Base-by-base conservation (phyloP, 2,797 vertebrate genomes). In the Bradypodion pumilum region DNA sequence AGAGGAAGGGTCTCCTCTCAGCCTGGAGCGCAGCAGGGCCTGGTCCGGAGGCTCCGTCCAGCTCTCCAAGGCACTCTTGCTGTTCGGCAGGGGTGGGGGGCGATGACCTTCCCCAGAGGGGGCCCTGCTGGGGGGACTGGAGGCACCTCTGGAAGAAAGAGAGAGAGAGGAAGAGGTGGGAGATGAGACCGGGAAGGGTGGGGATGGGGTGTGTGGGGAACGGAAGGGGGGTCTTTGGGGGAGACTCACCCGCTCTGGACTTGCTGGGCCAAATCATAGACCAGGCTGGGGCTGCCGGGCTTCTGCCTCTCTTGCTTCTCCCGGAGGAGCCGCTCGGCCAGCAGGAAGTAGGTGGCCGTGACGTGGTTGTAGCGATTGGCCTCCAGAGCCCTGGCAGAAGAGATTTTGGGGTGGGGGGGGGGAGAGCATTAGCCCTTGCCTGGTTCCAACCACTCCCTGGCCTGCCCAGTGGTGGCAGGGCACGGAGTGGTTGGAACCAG, bases 311-410 rank as follows among this genome's bases (percentile, higher is more conserved):
- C 94, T 86, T 93, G 95, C 78, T 96, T 96, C 89, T 96, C 95
- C 70, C 95, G 87, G 52, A 96, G 93, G 87, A 96, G 94, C 82
- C 95, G 92, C 89, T 97, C 96, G 0, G 95, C 96, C 89, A 97
- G 93, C 86, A 97, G 93, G 88, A 95, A 97, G 85, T 96, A 97
- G 0, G 96, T 97, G 88, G 96, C 96, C 0, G 96, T 96, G 89
- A 97, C 93, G 90, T 96, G 96, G 91, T 97, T 96, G 90, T 97
- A 96, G 59, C 88, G 92, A 49, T 96, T 88, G 0, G 95, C 94
- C 49, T 96, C 95, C 90, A 96, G 88, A 0, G 96, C 95, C 91
- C 96, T 96, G 85, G 49, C 49, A 52, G 49, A 15, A 52, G 16
- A 15, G 49, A 15, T 15, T 52, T 5, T 49, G 49, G 9, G 1